Base-by-base conservation (phyloP, 2,113 vertebrate genomes). In the Notiomystis cincta region DNA sequence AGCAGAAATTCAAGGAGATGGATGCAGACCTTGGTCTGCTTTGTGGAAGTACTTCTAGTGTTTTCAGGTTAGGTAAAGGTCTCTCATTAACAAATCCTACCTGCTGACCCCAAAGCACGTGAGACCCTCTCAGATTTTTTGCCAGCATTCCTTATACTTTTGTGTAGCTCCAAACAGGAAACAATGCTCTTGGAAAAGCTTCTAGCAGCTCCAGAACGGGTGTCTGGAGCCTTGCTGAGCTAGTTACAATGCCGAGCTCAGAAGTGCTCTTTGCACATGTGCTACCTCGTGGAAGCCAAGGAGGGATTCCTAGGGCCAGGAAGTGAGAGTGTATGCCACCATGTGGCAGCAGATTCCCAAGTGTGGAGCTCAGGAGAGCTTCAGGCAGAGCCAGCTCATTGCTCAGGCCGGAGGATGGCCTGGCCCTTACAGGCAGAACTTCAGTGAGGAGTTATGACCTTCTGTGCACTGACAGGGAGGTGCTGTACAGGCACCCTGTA, bases 321-420 rank as follows among this genome's bases (percentile, higher is more conserved):
- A 93, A 75, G 91, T 83, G 94, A 92, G 94, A 96, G 86, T 88
- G 89, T 81, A 92, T 97, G 95, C 92, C 92, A 94, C 95, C 92
- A 92, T 91, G 95, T 94, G 90, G 95, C 90, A 90, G 94, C 50
- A 91, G 95, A 94, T 82, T 87, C 80, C 79, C 30, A 58, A 80
- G 11, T 60, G 79, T 91, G 83, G 73, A 80, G 48, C 61, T 91
- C 56, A 42, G 60, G 83, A 88, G 86, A 77, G 47, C 54, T 81
- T 92, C 54, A 80, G 66, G 40, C 60, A 76, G 44, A 33, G 33
- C 45, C 4, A 21, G 44, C 40, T 65, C 20, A 3, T 37, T 58
- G 57, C 66, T 91, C 13, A 37, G 56, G 42, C 76, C 64, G 62
- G 35, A 92, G 42, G 17, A 45, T 2, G 7, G 42, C 56, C 60